Conservation (phyloP, 2,888 invertebrate species). For the Pterostichus niger region DNA sequence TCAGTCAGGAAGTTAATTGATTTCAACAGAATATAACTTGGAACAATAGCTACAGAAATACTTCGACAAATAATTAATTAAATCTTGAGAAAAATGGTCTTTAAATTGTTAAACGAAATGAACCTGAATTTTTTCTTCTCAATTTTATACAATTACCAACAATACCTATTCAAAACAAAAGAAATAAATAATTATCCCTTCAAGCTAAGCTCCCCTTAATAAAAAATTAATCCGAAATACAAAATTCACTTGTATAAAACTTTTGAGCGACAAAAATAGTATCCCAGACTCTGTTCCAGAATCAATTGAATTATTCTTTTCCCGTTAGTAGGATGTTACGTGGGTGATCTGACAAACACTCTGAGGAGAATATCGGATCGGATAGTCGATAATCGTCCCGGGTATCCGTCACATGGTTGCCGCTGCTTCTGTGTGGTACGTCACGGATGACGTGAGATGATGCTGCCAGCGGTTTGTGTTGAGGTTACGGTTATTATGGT, state of each 20-base stretch:
- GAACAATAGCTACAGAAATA: no score
- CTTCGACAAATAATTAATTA: no score
- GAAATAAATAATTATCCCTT: no score
- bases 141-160: neutral
- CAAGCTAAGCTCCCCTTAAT: neutral
- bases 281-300: neutral
- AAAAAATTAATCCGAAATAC: neutral
- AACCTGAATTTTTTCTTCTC: neutral
- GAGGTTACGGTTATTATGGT: neutral
- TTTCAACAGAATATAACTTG: no score
- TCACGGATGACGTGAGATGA: neutral
- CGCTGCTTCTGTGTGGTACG: neutral
- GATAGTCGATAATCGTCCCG: slow-evolving; percentile 32
- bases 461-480: no score
- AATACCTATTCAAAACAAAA: no score
- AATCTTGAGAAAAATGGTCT: no score
- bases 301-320: slow-evolving; percentile 31
- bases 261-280: neutral
- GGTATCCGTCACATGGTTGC: slow-evolving; percentile 22
- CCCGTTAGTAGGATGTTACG: slow-evolving; percentile 10
- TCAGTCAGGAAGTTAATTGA: no score
- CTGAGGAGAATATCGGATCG: slow-evolving; percentile 12
- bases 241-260: neutral
- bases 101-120: neutral
- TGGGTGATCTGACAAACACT: slow-evolving; percentile 21